A percentile compares a stretch with the other conserved stretches of the same genome.
phyloP scores from a whole-genome alignment of 2,888 invertebrate genomes.

The Sminthurides aquaticus region DNA sequence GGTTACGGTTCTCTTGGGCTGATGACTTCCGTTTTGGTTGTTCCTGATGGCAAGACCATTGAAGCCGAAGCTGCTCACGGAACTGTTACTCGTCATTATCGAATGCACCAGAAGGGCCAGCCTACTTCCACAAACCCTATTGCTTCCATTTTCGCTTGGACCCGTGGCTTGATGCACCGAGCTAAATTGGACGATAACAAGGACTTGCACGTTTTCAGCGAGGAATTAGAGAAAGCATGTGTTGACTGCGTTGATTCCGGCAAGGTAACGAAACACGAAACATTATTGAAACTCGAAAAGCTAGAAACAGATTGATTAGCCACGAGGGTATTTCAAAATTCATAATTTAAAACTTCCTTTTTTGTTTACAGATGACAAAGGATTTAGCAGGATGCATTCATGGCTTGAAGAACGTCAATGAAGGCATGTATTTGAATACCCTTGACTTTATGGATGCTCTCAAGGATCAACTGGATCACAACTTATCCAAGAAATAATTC shows the following conservation, averaged over 20 bases:
- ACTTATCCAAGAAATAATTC: constrained; percentile 41
- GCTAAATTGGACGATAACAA: constrained; percentile 72
- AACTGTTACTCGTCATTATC: constrained; percentile 79
- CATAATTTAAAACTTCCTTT: background rate
- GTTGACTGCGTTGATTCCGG: too few relatives aligned
- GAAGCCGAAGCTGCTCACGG: too few relatives aligned
- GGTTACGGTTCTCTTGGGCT: constrained; percentile 72
- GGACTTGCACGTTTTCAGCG: too few relatives aligned
- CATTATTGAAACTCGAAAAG: too few relatives aligned
- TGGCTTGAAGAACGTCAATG: constrained; percentile 70
- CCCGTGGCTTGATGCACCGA: constrained; percentile 72
- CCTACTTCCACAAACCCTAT: constrained; percentile 84
- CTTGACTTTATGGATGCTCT: constrained; percentile 80
- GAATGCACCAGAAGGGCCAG: constrained; percentile 46
- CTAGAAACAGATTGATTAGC: too few relatives aligned
- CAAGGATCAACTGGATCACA: constrained; percentile 60
- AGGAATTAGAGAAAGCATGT: too few relatives aligned
- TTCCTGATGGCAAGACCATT: constrained; percentile 71
- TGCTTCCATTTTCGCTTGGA: too few relatives aligned
- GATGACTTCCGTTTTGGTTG: too few relatives aligned
- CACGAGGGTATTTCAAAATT: background rate
- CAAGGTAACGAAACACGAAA: too few relatives aligned
- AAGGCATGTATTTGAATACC: constrained; percentile 73
- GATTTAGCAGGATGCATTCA: constrained; percentile 81
- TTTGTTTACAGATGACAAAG: constrained; percentile 59